Percentiles rank a stretch among this genome's conserved stretches.
Evolutionary conservation across 2,888 invertebrate genomes (phyloP).

Genomic region (Philopedon plagiatum): DNA sequence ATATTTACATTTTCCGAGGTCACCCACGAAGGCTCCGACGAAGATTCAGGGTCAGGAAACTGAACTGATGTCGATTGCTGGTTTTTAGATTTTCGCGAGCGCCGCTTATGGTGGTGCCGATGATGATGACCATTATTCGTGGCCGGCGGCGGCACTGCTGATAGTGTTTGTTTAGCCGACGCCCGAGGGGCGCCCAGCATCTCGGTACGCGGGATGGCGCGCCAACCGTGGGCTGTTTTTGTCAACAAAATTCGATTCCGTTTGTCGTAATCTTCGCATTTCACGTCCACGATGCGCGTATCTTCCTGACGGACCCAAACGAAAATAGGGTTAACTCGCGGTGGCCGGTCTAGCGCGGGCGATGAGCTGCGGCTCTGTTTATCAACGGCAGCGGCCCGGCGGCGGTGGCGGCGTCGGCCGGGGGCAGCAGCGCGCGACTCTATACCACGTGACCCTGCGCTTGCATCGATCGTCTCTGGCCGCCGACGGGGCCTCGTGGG

Average conservation of each 20-base stretch:
- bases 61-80: constrained; percentile 66
- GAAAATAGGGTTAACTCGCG: constrained; percentile 86
- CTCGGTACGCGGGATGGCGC: constrained; percentile 85
- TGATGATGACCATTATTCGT: constrained; percentile 57
- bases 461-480: constrained; percentile 62
- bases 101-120: constrained; percentile 59
- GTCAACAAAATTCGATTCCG: constrained; percentile 87
- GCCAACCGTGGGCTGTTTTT: constrained; percentile 87
- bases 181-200: constrained; percentile 71
- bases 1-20: constrained; percentile 67
- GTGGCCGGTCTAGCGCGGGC: constrained; percentile 67
- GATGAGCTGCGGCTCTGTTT: constrained; percentile 56
- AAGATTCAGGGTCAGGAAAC: constrained; percentile 59
- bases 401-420: constrained; percentile 65
- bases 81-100: constrained; percentile 60
- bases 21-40: constrained; percentile 49
- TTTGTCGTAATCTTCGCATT: constrained; percentile 90
- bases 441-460: constrained; percentile 65
- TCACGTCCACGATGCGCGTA: constrained; percentile 85
- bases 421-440: constrained; percentile 62
- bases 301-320: constrained; percentile 88
- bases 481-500: constrained; percentile 67
- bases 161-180: constrained; percentile 62
- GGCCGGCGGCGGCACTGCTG: constrained; percentile 54
- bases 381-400: constrained; percentile 59